Percentiles rank a stretch among this genome's conserved stretches.
These are phyloP conservation scores for Littorina saxatilis DNA, from an alignment of 1,140 invertebrate species.

Conservation along the genomic window DNA sequence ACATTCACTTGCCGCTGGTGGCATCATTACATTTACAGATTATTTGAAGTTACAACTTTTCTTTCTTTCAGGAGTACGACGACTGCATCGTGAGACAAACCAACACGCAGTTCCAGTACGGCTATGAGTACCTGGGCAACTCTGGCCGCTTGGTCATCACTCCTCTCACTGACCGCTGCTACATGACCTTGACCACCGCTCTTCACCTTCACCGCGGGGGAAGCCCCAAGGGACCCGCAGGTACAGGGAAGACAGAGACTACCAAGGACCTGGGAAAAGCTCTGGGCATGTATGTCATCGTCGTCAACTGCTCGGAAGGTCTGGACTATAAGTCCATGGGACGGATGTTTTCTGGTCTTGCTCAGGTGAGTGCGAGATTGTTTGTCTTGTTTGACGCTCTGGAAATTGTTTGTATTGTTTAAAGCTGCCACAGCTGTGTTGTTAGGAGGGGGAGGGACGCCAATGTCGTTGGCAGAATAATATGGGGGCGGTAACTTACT, in stretches of 20 bases:
- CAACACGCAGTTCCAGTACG: constrained; percentile 76
- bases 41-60: too few relatives aligned
- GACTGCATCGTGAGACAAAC: constrained; percentile 76
- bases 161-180: constrained; percentile 80
- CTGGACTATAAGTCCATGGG: constrained; percentile 78
- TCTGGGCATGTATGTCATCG: constrained; percentile 76
- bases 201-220: constrained; percentile 89
- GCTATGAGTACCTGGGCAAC: constrained; percentile 78
- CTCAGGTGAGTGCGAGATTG: constrained; percentile 76
- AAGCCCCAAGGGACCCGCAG: constrained; percentile 84
- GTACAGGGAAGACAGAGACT: constrained; percentile 92
- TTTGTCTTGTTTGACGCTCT: too few relatives aligned
- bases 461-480: too few relatives aligned
- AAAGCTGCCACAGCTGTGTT: too few relatives aligned
- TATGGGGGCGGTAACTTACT: too few relatives aligned
- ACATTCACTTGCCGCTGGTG: too few relatives aligned
- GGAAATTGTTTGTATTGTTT: too few relatives aligned
- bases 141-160: constrained; percentile 76
- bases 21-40: too few relatives aligned
- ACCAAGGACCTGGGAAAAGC: constrained; percentile 77
- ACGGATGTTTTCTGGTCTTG: constrained; percentile 76
- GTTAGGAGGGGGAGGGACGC: too few relatives aligned
- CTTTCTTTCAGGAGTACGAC: constrained; percentile 63
- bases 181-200: constrained; percentile 91
- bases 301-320: constrained; percentile 77